Base-by-base conservation (phyloP, 1,140 invertebrate genomes). In the Drosophila arizonae region DNA sequence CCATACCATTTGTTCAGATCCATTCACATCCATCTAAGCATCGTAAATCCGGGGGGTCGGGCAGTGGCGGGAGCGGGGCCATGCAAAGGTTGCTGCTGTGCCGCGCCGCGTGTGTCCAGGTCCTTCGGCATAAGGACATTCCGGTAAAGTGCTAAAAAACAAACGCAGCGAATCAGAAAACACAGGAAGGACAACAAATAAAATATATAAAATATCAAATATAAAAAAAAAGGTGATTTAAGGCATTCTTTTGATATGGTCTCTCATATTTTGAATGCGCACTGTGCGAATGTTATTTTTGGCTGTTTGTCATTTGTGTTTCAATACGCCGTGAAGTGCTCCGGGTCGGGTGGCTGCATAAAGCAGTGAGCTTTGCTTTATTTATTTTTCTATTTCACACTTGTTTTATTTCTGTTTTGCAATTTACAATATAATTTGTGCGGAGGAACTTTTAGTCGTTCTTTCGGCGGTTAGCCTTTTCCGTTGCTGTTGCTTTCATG, bases 241-340 rank as follows among this genome's bases (percentile, higher is more conserved):
- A 58, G 51, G 48, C 54, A 66, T 77, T 77, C 51, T 50, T 84
- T 77, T 79, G 61, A 79, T 46, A 76, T 70, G 50, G 61, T 76
- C 60, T 24, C 60, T 60, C 36, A 69, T 79, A 75, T 77, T 84
- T 77, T 61, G 76, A 43, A 61, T 65, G 54, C 63, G 45, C 54
- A 51, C 58, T 54, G 61, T 70, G 57, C 61, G 78, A 79, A 77
- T 79, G 73, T 28, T 61, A 56, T 64, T 57, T 61, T 45, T 62
- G 51, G 8, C 30, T 61, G 41, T 17, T 72, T 67, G 54, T 21
- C 11, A 67, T 68, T 61, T 41, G 17, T 30, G 11, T 48, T 13
- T 60, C n/a, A 9, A 46, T 46, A 33, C 56, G 43, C 43, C 28
- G 56, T 46, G 17, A 36, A 50, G 15, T 2, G 9, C 26, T n/a